Evolutionary conservation across 1,140 invertebrate species (phyloP), one percentile per base, ranked within the genome.

Genomic region (Oncopeltus fasciatus): DNA sequence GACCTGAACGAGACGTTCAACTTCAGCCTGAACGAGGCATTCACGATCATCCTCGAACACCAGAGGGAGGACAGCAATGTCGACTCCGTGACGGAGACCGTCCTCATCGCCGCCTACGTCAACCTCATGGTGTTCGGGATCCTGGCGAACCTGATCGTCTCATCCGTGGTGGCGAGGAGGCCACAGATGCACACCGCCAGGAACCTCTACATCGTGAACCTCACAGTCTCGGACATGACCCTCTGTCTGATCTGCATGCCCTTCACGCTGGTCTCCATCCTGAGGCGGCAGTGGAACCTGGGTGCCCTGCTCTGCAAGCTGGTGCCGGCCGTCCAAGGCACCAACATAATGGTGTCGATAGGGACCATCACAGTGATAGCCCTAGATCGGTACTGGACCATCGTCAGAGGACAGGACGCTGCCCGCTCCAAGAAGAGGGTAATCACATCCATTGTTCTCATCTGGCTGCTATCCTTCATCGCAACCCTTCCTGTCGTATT

Each of bases 151-250:
- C 51, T 73, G 4, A 60, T 75, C 5, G 71, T 78, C 2, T 72
- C 70, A 28, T 71, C 72, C 58, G 73, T 76, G 56, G 71, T 75
- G 2, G 74, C 75, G 0, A 67, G 74, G 0, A 24, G 64, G 18
- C 65, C 64, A 2, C 62, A 64, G 24, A 81, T 82, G 76, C 71
- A 78, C 79, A 4, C 60, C 14, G 49, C 64, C 1, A 69, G 80
- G n/a, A 83, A 83, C 69, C 74, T 82, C 14, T 83, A 81, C 71
- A 80, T 83, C 58, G 71, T 80, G 14, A 82, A 81, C 68, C 68
- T 82, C 57, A 77, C 79, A 26, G 73, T 80, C 20, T 79, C 80
- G 0, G 80, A 82, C 68, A 69, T 82, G 3, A 75, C 76, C 2
- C 70, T 81, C 18, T 81, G 80, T 65, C 44, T 78, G 33, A 73